A percentile compares a stretch with the other conserved stretches of the same genome.
Evolutionary conservation across 2,113 vertebrate genomes (phyloP).

Genomic region (western clawed frog (Xenopus tropicalis)): DNA sequence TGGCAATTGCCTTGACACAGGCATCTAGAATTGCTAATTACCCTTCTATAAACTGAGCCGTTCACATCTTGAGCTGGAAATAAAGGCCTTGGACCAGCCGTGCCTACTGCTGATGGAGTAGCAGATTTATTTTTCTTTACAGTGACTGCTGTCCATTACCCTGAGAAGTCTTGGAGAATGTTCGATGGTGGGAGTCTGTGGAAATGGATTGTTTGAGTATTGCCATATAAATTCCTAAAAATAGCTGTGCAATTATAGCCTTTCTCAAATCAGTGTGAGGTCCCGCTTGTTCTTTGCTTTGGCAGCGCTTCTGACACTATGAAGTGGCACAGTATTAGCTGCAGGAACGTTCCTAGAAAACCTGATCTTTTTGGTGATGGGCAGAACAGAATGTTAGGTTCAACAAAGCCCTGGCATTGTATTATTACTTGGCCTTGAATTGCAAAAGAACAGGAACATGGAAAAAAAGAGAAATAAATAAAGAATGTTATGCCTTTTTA

Average conservation of each 20-base stretch:
- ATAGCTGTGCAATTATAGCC: constrained; percentile 51
- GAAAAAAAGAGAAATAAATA: too few species aligned
- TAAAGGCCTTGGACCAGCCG: not conserved
- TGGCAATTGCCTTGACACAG: not conserved
- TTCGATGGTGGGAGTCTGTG: constrained; percentile 31
- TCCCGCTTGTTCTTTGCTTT: constrained; percentile 48
- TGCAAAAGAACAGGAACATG: too few species aligned
- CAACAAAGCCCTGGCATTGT: too few species aligned
- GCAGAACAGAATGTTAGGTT: too few species aligned
- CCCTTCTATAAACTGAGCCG: not conserved
- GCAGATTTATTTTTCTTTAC: constrained; percentile 28
- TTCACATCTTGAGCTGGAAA: constrained; percentile 1
- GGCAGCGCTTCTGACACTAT: constrained; percentile 53
- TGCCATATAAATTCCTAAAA: constrained; percentile 48
- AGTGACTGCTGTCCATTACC: constrained; percentile 30
- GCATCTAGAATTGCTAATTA: constrained; percentile 1
- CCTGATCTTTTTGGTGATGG: constrained; percentile 20
- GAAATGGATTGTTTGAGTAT: constrained; percentile 26
- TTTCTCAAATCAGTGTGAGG: constrained; percentile 42
- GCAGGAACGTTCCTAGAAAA: constrained; percentile 45
- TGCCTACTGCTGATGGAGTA: constrained; percentile 17
- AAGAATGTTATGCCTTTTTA: too few species aligned
- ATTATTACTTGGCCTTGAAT: too few species aligned
- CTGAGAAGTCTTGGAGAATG: constrained; percentile 34
- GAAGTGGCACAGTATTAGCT: constrained; percentile 51